Evolutionary conservation across 2,797 vertebrate genomes (phyloP).

Genomic region (Avahi laniger): DNA sequence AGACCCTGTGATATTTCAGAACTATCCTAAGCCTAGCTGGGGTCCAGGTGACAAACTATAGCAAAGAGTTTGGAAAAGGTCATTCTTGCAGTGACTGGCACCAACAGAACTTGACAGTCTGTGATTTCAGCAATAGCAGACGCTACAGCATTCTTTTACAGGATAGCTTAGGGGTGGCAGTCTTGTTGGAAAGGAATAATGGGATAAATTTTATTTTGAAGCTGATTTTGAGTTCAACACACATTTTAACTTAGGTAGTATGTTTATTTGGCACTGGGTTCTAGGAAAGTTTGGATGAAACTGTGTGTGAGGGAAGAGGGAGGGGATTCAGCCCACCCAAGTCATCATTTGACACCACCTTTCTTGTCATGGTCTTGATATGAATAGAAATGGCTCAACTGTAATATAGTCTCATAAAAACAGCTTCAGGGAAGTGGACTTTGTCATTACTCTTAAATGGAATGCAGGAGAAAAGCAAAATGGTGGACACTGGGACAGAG

Average conservation of each 20-base stretch:
- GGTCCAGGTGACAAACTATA: not conserved
- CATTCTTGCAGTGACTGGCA: not conserved
- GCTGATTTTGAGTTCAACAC: not conserved
- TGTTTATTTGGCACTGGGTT: not conserved
- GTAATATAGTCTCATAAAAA: not conserved
- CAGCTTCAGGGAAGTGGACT: not conserved
- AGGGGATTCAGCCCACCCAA: too few relatives aligned
- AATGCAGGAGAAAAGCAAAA: not conserved
- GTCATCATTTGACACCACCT: not conserved
- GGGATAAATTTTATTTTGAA: constrained; percentile 2
- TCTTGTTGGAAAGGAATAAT: not conserved
- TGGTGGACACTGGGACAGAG: not conserved
- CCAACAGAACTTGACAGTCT: not conserved
- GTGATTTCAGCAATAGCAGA: not conserved
- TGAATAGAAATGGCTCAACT: not conserved
- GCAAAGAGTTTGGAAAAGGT: not conserved
- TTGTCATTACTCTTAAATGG: not conserved
- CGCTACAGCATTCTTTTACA: not conserved
- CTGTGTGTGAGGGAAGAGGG: not conserved
- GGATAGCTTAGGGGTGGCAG: not conserved
- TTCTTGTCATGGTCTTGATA: not conserved
- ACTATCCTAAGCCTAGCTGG: not conserved
- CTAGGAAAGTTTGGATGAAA: not conserved
- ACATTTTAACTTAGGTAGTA: not conserved
- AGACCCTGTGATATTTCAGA: not conserved